Conservation (phyloP, 2,113 vertebrate genomes). For the Pavo muticus region DNA sequence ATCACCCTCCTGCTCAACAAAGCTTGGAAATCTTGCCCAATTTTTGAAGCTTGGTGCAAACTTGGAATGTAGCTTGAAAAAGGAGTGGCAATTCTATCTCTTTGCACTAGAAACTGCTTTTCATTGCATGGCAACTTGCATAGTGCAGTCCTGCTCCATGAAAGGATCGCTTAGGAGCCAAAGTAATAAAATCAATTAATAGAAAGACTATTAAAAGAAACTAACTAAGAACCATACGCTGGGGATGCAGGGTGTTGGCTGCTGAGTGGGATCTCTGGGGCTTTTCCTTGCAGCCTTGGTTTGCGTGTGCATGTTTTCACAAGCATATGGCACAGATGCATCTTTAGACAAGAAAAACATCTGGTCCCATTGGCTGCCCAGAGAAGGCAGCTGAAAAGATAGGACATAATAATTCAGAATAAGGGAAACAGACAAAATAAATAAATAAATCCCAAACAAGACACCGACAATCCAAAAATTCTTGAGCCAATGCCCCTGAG, state of each 20-base stretch:
- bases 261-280: not conserved
- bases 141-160: fast-evolving
- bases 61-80: not conserved
- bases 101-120: not conserved
- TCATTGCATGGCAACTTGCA: not conserved
- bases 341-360: not conserved
- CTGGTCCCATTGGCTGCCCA: not conserved
- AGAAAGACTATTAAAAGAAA: not conserved
- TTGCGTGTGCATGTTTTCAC: not conserved
- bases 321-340: not conserved
- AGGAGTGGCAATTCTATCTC: not conserved
- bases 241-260: not conserved
- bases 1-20: not conserved
- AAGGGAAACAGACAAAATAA: not conserved
- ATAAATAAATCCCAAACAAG: not conserved
- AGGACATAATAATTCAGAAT: not conserved
- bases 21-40: not conserved
- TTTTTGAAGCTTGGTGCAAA: not conserved
- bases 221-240: not conserved
- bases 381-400: not conserved
- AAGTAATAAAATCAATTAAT: not conserved
- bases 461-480: not conserved
- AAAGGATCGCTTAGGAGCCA: not conserved
- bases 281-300: not conserved
- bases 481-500: not conserved